Base-by-base conservation (phyloP, 1,140 invertebrate species). In the Heliconius melpomene region DNA sequence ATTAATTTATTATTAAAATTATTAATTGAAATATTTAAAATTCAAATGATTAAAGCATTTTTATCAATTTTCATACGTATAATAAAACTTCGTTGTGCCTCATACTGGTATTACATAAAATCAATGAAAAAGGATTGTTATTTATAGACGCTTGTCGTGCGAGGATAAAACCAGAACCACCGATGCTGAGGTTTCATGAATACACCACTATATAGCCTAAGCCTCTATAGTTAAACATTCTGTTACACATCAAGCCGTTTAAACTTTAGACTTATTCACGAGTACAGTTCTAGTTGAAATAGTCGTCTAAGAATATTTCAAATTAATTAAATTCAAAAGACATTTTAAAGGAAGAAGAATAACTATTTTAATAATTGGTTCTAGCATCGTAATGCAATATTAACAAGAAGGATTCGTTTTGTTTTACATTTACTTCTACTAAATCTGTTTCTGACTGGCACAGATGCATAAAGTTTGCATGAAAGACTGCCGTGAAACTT, bases 121-220 rank as follows among this genome's bases (percentile, higher is more conserved):
- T 75, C 46, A 75, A 57, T 54, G 50, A 54, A 54, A 26, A 54
- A 75, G 29, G 60, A 26, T 66, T 66, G 60, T 66, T 66, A 66
- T 66, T 66, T 66, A 66, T 66, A 66, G 60, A 66, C 29, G 23
- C 11, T 66, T 29, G 26, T 66, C n/a, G 60, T 26, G 60, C 23
- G 60, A 29, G 60, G 60, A 66, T 66, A 26, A 66, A 66, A 60
- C n/a, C 54, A 60, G 54, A 60, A 29, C 13, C 60, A 16, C 26
- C 26, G 74, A 54, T 57, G 74, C 26, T 57, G 26, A 32, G 74
- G 74, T 54, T 40, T 74, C n/a, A 74, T 29, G 26, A 16, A 29
- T 66, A 66, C 60, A 66, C 5, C 3, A 60, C 60, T n/a, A 66
- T 66, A 29, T 0, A 18, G 26, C 29, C 13, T 29, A 66, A 66